phyloP scores from a whole-genome alignment of 2,797 vertebrate genomes.

The Astyanax mexicanus region DNA sequence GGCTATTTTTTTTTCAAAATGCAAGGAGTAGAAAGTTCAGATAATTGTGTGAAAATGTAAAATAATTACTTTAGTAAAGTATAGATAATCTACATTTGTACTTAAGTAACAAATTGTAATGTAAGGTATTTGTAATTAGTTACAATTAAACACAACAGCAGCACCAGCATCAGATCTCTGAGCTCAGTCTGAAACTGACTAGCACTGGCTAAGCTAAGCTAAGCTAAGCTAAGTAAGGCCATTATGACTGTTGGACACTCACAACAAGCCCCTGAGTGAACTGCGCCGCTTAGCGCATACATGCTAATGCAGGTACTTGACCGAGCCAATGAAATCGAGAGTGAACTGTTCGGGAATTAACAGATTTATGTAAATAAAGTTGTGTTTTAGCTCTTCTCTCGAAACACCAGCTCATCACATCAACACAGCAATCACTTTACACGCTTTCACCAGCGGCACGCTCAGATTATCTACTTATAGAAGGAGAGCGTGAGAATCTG shows the following conservation, averaged over 20 bases:
- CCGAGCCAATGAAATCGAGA: neutral
- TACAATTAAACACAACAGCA: constrained; percentile 1
- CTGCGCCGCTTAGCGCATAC: constrained; percentile 24
- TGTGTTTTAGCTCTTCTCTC: neutral
- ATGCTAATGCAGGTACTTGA: constrained; percentile 30
- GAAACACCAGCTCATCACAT: constrained; percentile 4
- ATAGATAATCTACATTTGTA: too few species aligned
- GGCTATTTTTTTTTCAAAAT: too few species aligned
- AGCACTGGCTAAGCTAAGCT: neutral
- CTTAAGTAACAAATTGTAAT: too few species aligned
- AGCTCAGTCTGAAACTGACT: neutral
- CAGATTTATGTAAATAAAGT: neutral
- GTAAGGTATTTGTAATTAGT: too few species aligned
- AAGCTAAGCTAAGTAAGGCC: constrained; percentile 1
- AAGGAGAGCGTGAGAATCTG: too few species aligned
- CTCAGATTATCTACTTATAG: too few species aligned
- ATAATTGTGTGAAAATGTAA: too few species aligned
- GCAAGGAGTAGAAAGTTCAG: too few species aligned
- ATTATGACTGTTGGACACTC: too few species aligned
- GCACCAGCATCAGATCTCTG: neutral
- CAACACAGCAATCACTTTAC: neutral
- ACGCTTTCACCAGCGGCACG: too few species aligned
- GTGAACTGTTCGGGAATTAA: neutral
- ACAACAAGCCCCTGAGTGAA: constrained; percentile 1
- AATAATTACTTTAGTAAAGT: too few species aligned